Percentiles rank a stretch among this genome's conserved stretches.
Evolutionary conservation across 2,888 invertebrate genomes (phyloP).

Genomic region (Eucera pruinosa): DNA sequence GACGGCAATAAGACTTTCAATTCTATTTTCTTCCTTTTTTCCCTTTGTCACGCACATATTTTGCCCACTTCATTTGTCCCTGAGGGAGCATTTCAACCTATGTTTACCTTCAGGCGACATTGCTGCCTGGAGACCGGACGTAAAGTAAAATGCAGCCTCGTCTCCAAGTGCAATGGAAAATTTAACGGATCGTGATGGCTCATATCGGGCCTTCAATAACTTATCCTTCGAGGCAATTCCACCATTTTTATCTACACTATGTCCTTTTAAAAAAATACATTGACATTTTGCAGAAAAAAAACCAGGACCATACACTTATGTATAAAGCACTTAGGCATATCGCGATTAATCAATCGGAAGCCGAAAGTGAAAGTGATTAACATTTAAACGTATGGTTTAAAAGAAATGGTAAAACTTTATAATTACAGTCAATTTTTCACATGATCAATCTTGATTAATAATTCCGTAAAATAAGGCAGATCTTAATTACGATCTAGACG

Average conservation of each 20-base stretch:
- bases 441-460: no score
- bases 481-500: no score
- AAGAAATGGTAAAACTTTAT: no score
- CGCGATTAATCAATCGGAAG: no score
- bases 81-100: slow-evolving; percentile 62
- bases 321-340: no score
- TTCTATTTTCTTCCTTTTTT: slow-evolving; percentile 55
- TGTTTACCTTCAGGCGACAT: slow-evolving; percentile 64
- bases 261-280: no score
- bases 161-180: slow-evolving; percentile 56
- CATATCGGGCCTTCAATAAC: slow-evolving; percentile 21
- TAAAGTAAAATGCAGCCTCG: slow-evolving; percentile 60
- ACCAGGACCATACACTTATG: no score
- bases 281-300: no score
- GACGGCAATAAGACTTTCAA: slow-evolving; percentile 43
- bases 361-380: no score
- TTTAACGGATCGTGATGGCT: slow-evolving; percentile 43
- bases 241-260: not conserved
- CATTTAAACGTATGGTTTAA: no score
- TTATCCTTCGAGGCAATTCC: slow-evolving; percentile 4
- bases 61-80: slow-evolving; percentile 68
- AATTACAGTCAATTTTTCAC: no score
- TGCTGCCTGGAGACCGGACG: slow-evolving; percentile 58
- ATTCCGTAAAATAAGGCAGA: no score
- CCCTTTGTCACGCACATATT: slow-evolving; percentile 69